Percentiles rank a stretch among this genome's conserved stretches.
Evolutionary conservation across 2,113 vertebrate species (phyloP).

Genomic region (Upupa epops): DNA sequence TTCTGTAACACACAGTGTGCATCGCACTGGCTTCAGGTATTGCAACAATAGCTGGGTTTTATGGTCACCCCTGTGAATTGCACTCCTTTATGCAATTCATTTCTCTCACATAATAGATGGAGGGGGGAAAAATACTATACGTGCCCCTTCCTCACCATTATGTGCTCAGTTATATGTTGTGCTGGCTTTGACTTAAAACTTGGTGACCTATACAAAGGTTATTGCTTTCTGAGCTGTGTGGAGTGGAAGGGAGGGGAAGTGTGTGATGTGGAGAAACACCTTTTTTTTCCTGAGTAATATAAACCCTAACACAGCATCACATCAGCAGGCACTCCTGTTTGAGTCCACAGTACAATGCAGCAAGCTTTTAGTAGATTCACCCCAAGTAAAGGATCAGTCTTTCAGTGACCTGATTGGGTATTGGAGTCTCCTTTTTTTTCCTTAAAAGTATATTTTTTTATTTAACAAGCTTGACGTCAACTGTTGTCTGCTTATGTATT

Average conservation of each 20-base stretch:
- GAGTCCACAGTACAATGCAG: background rate
- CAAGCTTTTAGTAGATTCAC: background rate
- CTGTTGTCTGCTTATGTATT: background rate
- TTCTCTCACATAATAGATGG: background rate
- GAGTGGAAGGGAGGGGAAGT: background rate
- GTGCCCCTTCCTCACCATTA: background rate
- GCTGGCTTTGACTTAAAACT: background rate
- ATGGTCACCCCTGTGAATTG: background rate
- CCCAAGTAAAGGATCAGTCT: background rate
- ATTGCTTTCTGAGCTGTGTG: background rate
- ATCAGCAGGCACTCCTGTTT: background rate
- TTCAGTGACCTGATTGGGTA: background rate
- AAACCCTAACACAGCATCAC: background rate
- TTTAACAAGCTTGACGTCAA: background rate
- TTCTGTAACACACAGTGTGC: background rate
- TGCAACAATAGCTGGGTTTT: background rate
- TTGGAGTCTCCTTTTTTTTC: background rate
- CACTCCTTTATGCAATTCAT: background rate
- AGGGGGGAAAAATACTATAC: background rate
- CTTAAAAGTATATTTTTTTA: background rate
- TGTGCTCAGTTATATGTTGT: background rate
- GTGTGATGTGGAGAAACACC: background rate
- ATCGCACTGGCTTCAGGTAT: constrained; percentile 32
- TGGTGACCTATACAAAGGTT: constrained; percentile 41
- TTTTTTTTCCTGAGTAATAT: constrained; percentile 2